Evolutionary conservation across 2,888 invertebrate genomes (phyloP), one percentile per base, ranked within the genome.

Genomic region (Aethes cnicana): DNA sequence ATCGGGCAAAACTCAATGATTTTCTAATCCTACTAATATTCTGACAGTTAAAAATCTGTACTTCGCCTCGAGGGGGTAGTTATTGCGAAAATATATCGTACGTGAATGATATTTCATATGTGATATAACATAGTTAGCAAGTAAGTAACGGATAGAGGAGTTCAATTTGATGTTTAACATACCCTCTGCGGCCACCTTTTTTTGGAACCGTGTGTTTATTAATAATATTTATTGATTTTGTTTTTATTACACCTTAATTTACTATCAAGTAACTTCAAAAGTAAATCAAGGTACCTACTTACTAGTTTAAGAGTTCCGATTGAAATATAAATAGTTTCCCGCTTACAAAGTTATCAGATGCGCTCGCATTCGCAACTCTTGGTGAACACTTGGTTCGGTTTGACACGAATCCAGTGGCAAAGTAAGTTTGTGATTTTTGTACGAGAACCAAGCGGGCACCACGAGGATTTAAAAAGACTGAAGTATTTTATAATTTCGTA

Each of bases 81-180:
- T 61, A 73, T 69, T 64, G 66, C 74, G 65, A 74, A 76, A 76
- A 69, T 78, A 74, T 78, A 77, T 82, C 75, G 77, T 49, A 79
- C 72, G 72, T 79, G 74, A 77, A 84, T 84, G 84, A 82, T 85
- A 81, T 78, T 80, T 83, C 78, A 81, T 81, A 81, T 88, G 88
- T 88, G 88, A 88, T 88, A 88, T 88, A 87, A 77, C 74, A 62
- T 87, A 85, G 76, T 72, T 82, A 81, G 77, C 58, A 65, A 64
- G 48, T 81, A 81, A 81, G 75, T 74, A n/a, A 64, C 64, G 65
- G 69, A 69, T 74, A 71, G 63, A 57, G 74, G 73, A 64, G 66
- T 68, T 52, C 54, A 50, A 63, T 72, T 69, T 70, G 66, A 21
- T 14, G 17, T 46, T 63, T 52, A 77, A 72, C 76, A 72, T 62